Evolutionary conservation across 2,888 invertebrate genomes (phyloP), one percentile per base, ranked within the genome.

Genomic region (Belgica antarctica): DNA sequence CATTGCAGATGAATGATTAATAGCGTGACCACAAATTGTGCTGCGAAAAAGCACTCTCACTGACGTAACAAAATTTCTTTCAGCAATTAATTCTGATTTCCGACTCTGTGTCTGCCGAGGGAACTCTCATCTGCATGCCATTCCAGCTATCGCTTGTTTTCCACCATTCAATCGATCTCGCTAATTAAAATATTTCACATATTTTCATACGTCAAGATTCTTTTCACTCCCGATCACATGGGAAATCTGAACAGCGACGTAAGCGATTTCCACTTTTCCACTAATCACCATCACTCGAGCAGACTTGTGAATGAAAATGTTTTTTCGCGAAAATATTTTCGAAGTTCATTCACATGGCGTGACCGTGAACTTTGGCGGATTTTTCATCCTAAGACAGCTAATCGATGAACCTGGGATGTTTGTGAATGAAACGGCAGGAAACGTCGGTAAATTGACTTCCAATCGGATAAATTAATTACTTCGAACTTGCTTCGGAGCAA

Each of bases 141-240:
- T 8, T 52, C 52, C 17, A 2, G 52, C 52, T 19, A 52, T 52
- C 52, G 41, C 41, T n/a, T n/a, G 52, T 22, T 52, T 52, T 22
- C 52, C 52, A 19, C 22, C 52, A 41, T 31, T 31, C 7, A 31
- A 12, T 52, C 52, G n/a, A 12, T 61, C 7, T 61, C 12, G 17
- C 24, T 22, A 66, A 66, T 66, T 66, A 66, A 66, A 66, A 66
- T 66, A 46, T 66, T 66, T 36, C 36, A 24, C 63, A 63, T 63
- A 17, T 17, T 61, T 41, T 63, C 31, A 41, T 41, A 15, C 41
- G n/a, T 41, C 22, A n/a, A 17, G 22, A 52, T 17, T 7, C 22
- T 52, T 52, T 52, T 4, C 52, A 22, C 22, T 22, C 15, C 52
- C 17, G 22, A 22, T 52, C 52, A 52, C 5, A 31, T 12, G 12